Percentiles rank a stretch among this genome's conserved stretches.
Evolutionary conservation across 1,140 invertebrate species (phyloP).

Genomic region (Drosophila pandora): DNA sequence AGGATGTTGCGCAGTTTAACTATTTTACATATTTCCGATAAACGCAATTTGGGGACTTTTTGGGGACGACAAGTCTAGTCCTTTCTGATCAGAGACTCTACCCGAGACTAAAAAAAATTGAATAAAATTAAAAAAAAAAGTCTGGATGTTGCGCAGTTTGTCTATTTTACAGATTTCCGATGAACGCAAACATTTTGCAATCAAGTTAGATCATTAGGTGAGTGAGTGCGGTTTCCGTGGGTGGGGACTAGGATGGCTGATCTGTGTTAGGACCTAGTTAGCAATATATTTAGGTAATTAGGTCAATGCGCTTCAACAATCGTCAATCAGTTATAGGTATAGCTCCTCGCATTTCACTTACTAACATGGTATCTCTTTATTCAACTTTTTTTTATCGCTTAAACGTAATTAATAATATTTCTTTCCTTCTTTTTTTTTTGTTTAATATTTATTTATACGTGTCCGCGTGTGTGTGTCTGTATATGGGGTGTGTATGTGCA

Average conservation of each 20-base stretch:
- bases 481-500: conserved; percentile 3
- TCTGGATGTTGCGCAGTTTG: conserved; percentile 27
- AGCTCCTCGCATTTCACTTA: conserved; percentile 60
- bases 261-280: conserved; percentile 65
- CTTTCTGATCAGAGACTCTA: too few species aligned
- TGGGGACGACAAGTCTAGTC: too few species aligned
- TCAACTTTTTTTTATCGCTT: conserved; percentile 68
- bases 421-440: conserved; percentile 34
- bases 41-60: conserved; percentile 6
- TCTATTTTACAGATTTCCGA: conserved; percentile 64
- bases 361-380: conserved; percentile 75
- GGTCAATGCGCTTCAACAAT: conserved; percentile 64
- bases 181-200: conserved; percentile 33
- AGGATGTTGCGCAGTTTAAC: conserved; percentile 33
- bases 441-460: conserved; percentile 77
- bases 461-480: conserved; percentile 41
- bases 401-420: conserved; percentile 79
- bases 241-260: conserved; percentile 45
- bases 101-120: too few species aligned
- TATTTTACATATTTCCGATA: conserved; percentile 65
- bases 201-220: conserved; percentile 15
- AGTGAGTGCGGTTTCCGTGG: conserved; percentile 22
- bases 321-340: conserved; percentile 59
- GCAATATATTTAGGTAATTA: conserved; percentile 66
- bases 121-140: too few species aligned